These are phyloP conservation scores for Mirza zaza DNA, from an alignment of 2,113 vertebrate genomes.

Conservation along the genomic window DNA sequence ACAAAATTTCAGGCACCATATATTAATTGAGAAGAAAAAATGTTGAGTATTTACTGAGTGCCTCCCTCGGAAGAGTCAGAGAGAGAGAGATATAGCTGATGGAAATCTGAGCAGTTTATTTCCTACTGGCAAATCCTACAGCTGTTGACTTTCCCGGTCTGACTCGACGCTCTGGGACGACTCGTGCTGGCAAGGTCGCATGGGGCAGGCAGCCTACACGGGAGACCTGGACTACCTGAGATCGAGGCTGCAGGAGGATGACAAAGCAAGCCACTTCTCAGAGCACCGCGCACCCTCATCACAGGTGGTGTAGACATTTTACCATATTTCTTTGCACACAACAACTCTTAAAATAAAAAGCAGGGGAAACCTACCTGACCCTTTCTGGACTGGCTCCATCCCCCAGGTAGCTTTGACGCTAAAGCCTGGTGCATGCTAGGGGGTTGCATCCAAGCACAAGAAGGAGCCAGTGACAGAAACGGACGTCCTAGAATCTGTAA, in stretches of 20 bases:
- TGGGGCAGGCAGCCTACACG: constrained; percentile 40
- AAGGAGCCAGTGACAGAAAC: constrained; percentile 76
- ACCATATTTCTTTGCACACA: constrained; percentile 68
- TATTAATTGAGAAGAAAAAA: background rate
- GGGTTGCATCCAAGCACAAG: constrained; percentile 76
- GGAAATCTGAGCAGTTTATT: constrained; percentile 29
- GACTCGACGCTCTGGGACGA: constrained; percentile 58
- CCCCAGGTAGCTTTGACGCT: constrained; percentile 81
- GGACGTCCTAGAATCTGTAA: constrained; percentile 82
- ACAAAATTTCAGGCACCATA: background rate
- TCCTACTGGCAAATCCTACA: constrained; percentile 55
- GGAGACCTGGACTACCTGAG: constrained; percentile 50
- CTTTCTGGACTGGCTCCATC: constrained; percentile 84
- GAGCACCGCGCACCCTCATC: constrained; percentile 48
- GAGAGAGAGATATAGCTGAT: background rate
- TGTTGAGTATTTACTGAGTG: constrained; percentile 26
- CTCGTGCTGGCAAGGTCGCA: background rate
- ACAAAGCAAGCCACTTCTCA: constrained; percentile 43
- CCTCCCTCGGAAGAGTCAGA: background rate
- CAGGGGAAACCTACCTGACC: constrained; percentile 81
- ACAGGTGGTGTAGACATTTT: background rate
- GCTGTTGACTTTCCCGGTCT: constrained; percentile 59
- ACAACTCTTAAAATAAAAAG: constrained; percentile 70
- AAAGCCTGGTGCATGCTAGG: constrained; percentile 80
- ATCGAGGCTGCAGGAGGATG: background rate